Evolutionary conservation across 2,797 vertebrate species (phyloP).

Genomic region (Enteromius afrohamiltoni): DNA sequence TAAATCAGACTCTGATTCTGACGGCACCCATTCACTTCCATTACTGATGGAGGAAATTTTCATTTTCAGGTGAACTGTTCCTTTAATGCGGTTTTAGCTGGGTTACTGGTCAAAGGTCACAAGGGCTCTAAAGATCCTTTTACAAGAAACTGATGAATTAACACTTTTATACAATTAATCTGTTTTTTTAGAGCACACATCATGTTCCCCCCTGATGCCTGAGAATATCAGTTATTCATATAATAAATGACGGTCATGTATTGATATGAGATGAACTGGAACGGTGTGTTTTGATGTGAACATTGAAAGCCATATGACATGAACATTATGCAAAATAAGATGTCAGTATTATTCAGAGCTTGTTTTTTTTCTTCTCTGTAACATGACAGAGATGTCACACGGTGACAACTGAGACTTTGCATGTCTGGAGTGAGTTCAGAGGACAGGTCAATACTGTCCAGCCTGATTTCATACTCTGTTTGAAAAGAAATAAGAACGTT

Average conservation of each 20-base stretch:
- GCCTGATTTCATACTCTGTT: slow-evolving; percentile 4
- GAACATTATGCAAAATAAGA: neutral
- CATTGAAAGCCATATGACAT: slow-evolving; percentile 38
- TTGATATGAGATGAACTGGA: slow-evolving; percentile 21
- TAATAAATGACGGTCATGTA: neutral
- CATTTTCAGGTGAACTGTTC: neutral
- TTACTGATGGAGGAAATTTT: neutral
- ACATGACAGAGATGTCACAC: neutral
- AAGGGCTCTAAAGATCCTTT: slow-evolving; percentile 45
- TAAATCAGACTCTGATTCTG: neutral
- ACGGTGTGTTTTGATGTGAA: neutral
- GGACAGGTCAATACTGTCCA: neutral
- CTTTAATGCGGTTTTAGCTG: neutral
- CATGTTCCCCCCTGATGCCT: neutral
- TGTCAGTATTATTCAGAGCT: slow-evolving; percentile 62
- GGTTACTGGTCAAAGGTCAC: slow-evolving; percentile 9
- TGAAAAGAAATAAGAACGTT: no score
- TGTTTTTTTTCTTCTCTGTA: slow-evolving; percentile 14
- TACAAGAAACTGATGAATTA: neutral
- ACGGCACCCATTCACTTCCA: neutral
- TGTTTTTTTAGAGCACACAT: neutral
- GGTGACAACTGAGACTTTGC: slow-evolving; percentile 6
- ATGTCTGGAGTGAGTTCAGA: neutral
- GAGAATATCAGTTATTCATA: slow-evolving; percentile 7
- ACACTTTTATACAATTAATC: neutral